phyloP scores from a whole-genome alignment of 2,113 vertebrate genomes.

The Eolophus roseicapilla region DNA sequence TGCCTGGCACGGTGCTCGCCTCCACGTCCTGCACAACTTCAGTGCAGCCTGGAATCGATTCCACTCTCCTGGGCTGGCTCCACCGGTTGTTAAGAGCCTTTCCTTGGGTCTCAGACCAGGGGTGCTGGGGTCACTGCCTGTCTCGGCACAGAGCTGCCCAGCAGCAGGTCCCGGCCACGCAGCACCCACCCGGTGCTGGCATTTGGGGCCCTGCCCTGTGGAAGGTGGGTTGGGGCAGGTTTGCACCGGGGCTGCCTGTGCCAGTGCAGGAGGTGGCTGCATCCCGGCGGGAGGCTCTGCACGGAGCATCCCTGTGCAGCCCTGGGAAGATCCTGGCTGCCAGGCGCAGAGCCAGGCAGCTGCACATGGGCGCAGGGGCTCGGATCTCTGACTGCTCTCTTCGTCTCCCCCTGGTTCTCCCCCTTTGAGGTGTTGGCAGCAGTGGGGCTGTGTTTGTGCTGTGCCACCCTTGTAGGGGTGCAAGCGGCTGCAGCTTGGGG shows the following conservation, averaged over 20 bases:
- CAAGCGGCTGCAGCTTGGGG: neutral
- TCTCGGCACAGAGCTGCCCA: accelerated
- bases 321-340: neutral
- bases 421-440: neutral
- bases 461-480: neutral
- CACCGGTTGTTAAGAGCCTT: neutral
- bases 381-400: neutral
- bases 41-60: neutral
- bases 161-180: accelerated
- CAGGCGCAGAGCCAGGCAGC: neutral
- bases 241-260: neutral
- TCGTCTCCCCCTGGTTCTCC: neutral
- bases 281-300: accelerated
- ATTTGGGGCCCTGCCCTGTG: neutral
- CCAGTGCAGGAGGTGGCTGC: neutral
- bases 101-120: neutral
- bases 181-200: accelerated
- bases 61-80: neutral
- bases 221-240: neutral
- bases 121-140: accelerated
- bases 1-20: conserved; percentile 29
- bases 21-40: conserved; percentile 49
- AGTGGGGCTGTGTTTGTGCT: neutral
- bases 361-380: accelerated
- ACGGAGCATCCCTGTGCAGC: neutral